phyloP scores from a whole-genome alignment of 2,113 vertebrate genomes.

The Microtus pennsylvanicus region DNA sequence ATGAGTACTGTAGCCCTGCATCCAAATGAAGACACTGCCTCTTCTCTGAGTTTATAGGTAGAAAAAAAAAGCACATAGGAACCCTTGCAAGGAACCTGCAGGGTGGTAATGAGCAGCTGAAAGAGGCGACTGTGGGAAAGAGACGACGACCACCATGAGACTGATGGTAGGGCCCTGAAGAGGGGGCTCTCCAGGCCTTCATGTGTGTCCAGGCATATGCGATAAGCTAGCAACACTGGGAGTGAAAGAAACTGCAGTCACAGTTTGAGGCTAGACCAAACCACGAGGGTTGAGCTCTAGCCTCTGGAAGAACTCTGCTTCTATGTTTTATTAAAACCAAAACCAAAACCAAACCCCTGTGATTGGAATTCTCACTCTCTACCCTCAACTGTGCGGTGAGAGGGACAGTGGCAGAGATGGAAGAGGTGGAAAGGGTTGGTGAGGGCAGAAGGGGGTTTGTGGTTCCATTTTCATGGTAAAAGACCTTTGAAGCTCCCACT shows the following conservation, averaged over 20 bases:
- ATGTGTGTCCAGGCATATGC: neutral
- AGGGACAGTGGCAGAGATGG: no score
- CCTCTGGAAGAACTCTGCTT: neutral
- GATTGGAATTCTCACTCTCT: neutral
- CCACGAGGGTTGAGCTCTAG: neutral
- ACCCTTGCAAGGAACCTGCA: fast-evolving
- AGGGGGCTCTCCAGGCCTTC: neutral
- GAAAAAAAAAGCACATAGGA: fast-evolving
- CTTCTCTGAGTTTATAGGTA: neutral
- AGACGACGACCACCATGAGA: neutral
- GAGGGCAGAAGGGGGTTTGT: neutral
- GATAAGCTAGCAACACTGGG: neutral
- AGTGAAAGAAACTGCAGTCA: neutral
- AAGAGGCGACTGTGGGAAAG: neutral
- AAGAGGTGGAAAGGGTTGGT: neutral
- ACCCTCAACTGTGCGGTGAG: neutral
- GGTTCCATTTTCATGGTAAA: neutral
- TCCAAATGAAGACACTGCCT: fast-evolving
- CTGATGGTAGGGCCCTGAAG: neutral
- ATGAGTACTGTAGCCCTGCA: fast-evolving
- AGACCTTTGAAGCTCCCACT: neutral
- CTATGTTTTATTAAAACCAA: neutral
- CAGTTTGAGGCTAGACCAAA: neutral
- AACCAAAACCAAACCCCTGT: neutral
- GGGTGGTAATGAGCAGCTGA: neutral